Evolutionary conservation across 2,888 invertebrate species (phyloP).

Genomic region (Osmoderma eremita): DNA sequence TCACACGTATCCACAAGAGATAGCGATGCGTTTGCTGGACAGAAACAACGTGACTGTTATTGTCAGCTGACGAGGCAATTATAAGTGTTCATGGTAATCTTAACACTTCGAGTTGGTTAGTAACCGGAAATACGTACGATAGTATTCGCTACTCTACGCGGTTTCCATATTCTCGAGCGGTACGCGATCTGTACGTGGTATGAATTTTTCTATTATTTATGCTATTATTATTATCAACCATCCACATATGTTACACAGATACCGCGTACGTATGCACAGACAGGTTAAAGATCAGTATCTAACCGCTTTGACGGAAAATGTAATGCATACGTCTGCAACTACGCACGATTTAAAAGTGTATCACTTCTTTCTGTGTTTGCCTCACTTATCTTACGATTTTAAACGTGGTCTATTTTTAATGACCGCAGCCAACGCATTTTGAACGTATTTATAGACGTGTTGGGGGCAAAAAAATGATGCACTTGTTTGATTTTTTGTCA

Average conservation of each 20-base stretch:
- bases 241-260: conserved; percentile 7
- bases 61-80: conserved; percentile 29
- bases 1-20: conserved; percentile 10
- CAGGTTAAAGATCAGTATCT: conserved; percentile 16
- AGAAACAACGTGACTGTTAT: conserved; percentile 21
- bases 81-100: conserved; percentile 26
- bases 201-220: conserved; percentile 14
- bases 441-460: conserved; percentile 23
- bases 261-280: neutral
- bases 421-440: conserved; percentile 12
- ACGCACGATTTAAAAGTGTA: conserved; percentile 5
- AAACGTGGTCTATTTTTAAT: conserved; percentile 25
- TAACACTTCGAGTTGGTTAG: conserved; percentile 21
- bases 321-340: neutral
- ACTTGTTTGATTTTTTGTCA: no score
- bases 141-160: conserved; percentile 27
- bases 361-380: neutral
- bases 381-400: neutral
- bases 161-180: conserved; percentile 22
- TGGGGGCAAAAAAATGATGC: conserved; percentile 5
- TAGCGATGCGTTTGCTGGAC: conserved; percentile 3
- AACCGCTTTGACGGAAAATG: conserved; percentile 12
- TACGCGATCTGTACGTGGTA: conserved; percentile 10
- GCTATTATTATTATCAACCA: conserved; percentile 17
- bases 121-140: conserved; percentile 31